Percentiles rank a stretch among this genome's conserved stretches.
These are phyloP conservation scores for Uropetala carovei DNA, from an alignment of 2,888 invertebrate species.

Conservation along the genomic window DNA sequence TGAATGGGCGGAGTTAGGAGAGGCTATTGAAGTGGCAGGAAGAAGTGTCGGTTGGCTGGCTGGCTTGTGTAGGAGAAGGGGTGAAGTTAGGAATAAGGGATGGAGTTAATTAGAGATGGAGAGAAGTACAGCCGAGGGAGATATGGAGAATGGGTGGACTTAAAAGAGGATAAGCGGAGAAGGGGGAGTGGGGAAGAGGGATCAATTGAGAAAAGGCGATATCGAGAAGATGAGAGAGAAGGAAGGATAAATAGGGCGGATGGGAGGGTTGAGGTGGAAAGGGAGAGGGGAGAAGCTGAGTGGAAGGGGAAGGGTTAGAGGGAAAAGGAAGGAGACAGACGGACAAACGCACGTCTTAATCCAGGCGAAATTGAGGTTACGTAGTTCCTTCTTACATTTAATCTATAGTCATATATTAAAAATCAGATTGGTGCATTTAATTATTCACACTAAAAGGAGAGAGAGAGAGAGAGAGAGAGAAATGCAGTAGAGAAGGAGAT, in stretches of 20 bases:
- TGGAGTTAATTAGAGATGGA: conserved; percentile 64
- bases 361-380: too few species aligned
- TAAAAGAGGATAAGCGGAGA: not conserved
- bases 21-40: conserved; percentile 47
- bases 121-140: not conserved
- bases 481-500: too few species aligned
- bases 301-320: not conserved
- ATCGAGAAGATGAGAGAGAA: conserved; percentile 1
- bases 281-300: not conserved
- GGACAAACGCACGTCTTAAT: too few species aligned
- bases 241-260: not conserved
- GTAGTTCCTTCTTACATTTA: too few species aligned
- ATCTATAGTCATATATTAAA: too few species aligned
- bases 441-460: too few species aligned
- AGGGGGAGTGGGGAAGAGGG: not conserved
- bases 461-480: too few species aligned
- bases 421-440: too few species aligned
- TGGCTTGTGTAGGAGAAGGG: not conserved
- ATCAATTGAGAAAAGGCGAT: not conserved
- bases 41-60: conserved; percentile 44
- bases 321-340: not conserved
- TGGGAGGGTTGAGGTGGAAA: not conserved
- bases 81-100: conserved; percentile 27
- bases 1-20: conserved; percentile 17
- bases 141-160: conserved; percentile 42